These are phyloP conservation scores for Brachypalpus laphriformis DNA, from an alignment of 2,888 invertebrate genomes.

Conservation along the genomic window DNA sequence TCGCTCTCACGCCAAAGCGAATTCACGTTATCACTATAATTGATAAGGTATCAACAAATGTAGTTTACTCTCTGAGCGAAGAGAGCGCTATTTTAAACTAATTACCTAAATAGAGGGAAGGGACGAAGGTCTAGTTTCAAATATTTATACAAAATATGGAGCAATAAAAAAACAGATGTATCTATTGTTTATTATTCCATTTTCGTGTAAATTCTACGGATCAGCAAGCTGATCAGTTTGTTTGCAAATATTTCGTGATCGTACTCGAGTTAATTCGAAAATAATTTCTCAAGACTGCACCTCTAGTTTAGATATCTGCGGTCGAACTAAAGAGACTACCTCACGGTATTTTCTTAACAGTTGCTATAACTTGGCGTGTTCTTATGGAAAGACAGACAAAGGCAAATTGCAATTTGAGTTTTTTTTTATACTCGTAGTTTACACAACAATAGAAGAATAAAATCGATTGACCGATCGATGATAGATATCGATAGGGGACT, in stretches of 20 bases:
- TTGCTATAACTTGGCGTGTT: background rate
- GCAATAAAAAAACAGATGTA: constrained; percentile 3
- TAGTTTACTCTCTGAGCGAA: background rate
- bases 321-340: constrained; percentile 4
- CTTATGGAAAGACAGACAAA: background rate
- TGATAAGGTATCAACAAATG: constrained; percentile 45
- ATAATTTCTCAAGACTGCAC: constrained; percentile 10
- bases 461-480: constrained; percentile 59
- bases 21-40: constrained; percentile 35
- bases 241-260: background rate
- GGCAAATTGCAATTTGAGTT: constrained; percentile 5
- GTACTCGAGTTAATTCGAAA: background rate
- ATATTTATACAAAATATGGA: background rate
- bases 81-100: background rate
- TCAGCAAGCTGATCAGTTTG: background rate
- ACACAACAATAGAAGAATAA: constrained; percentile 18
- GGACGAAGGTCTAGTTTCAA: background rate
- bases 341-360: background rate
- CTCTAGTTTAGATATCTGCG: background rate
- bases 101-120: constrained; percentile 7
- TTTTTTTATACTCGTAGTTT: background rate
- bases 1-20: constrained; percentile 14
- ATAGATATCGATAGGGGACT: constrained; percentile 10
- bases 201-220: background rate
- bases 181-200: background rate